Base-by-base conservation (phyloP, 1,140 invertebrate genomes). In the Pygmarrhopalites habei region DNA sequence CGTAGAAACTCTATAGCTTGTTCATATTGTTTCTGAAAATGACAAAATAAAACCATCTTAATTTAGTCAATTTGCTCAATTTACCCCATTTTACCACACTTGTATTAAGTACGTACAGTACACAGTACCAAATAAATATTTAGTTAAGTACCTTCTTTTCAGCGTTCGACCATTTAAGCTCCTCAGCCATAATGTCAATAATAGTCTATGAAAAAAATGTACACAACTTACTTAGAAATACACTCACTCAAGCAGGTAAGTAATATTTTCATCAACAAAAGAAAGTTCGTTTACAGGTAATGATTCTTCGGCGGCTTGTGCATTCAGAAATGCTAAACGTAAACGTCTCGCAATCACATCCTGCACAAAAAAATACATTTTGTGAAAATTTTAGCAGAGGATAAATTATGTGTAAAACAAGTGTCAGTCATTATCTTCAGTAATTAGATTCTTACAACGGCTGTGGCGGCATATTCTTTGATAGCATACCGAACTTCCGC, bases 301-400 rank as follows among this genome's bases (percentile, higher is more conserved):
- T 12, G 93, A 92, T 80, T 99, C 95, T 74, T 94, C 87, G 0
- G 95, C 92, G 1, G 96, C 97, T 79, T 92, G 88, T 2, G 95
- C 93, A 76, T 98, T 98, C 53, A 98, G 81, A 79, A 99, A 99
- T 10, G 95, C 89, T 28, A 99, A 79, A 51, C 97, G 82, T 21
- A 97, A 80, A 28, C 97, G 82, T 51, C 95, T 81, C 2, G 94
- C 95, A 66, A 99, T 89, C 80, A 99, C 92, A 76, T 99, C 97
- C 51, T 55, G 23, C 10, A 19, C 46, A 55, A 55, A 7, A 55
- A 55, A 55, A 12, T 29, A 15, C 23, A 15, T 12, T 49, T 49
- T 49, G n/a, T n/a, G 21, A 49, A 12, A 21, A 21, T 49, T 23
- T 49, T 49, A 12, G n/a, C 39, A 41, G n/a, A 41, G n/a, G 12